Evolutionary conservation across 2,797 vertebrate species (phyloP).

Genomic region (Notamacropus eugenii): DNA sequence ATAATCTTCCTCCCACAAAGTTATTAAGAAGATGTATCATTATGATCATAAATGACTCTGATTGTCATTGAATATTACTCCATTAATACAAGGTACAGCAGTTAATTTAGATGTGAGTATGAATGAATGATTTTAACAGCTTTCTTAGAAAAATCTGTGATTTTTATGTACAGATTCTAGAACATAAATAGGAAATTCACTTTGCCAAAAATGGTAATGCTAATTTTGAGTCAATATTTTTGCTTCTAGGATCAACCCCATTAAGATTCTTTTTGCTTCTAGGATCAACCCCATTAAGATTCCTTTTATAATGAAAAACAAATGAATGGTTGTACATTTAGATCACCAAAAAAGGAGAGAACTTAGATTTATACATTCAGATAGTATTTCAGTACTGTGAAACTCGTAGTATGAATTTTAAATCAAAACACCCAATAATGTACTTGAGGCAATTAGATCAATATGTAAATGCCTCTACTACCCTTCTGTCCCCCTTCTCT

Average conservation of each 20-base stretch:
- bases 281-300: slow-evolving; percentile 12
- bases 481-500: slow-evolving; percentile 15
- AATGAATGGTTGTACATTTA: slow-evolving; percentile 11
- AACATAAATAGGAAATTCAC: slow-evolving; percentile 19
- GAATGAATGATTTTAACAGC: slow-evolving; percentile 4
- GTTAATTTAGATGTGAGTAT: neutral
- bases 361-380: slow-evolving; percentile 34
- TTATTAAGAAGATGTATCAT: neutral
- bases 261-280: neutral
- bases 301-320: neutral
- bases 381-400: slow-evolving; percentile 9
- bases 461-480: neutral
- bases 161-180: slow-evolving; percentile 24
- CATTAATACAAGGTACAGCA: neutral
- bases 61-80: neutral
- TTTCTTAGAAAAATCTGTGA: neutral
- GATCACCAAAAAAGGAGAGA: neutral
- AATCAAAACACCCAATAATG: slow-evolving; percentile 38
- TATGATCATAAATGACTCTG: neutral
- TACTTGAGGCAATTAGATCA: slow-evolving; percentile 8
- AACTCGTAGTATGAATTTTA: slow-evolving; percentile 41
- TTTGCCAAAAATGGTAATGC: neutral
- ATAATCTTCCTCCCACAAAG: neutral
- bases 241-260: neutral
- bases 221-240: neutral